These are phyloP conservation scores for Hippolais icterina DNA, from an alignment of 2,113 vertebrate genomes.

Conservation along the genomic window DNA sequence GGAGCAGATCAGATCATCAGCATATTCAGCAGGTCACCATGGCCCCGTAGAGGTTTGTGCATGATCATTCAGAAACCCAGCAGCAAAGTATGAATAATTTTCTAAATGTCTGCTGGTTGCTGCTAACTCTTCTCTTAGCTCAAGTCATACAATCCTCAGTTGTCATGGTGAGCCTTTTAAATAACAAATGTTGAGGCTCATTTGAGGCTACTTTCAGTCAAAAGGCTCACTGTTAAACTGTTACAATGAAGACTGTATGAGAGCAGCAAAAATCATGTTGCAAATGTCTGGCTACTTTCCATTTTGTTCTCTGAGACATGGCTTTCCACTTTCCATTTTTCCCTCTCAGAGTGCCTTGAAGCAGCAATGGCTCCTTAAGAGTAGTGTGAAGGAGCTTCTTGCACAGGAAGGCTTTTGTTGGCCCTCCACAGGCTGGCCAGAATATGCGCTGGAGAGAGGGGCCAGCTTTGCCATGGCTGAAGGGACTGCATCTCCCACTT, in stretches of 20 bases:
- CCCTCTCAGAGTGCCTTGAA: background rate
- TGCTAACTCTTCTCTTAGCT: background rate
- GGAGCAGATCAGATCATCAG: background rate
- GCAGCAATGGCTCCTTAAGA: background rate
- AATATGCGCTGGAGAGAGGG: background rate
- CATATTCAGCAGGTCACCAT: background rate
- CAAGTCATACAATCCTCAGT: background rate
- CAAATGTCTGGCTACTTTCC: slow-evolving; percentile 16
- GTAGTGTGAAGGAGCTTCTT: background rate
- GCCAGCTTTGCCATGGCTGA: background rate
- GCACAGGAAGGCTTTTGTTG: slow-evolving; percentile 35
- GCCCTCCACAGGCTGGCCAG: background rate
- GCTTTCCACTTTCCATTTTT: background rate
- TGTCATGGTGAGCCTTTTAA: background rate
- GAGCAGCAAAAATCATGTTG: background rate
- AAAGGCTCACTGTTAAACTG: slow-evolving; percentile 6
- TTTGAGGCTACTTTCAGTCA: background rate
- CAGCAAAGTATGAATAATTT: background rate
- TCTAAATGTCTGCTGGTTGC: background rate
- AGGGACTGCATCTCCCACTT: background rate
- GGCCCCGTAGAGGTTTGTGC: background rate
- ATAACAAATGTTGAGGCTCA: background rate
- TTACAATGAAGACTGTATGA: background rate
- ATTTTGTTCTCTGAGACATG: background rate
- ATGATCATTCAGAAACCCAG: background rate